phyloP scores from a whole-genome alignment of 2,113 vertebrate genomes.

The Rostratula benghalensis region DNA sequence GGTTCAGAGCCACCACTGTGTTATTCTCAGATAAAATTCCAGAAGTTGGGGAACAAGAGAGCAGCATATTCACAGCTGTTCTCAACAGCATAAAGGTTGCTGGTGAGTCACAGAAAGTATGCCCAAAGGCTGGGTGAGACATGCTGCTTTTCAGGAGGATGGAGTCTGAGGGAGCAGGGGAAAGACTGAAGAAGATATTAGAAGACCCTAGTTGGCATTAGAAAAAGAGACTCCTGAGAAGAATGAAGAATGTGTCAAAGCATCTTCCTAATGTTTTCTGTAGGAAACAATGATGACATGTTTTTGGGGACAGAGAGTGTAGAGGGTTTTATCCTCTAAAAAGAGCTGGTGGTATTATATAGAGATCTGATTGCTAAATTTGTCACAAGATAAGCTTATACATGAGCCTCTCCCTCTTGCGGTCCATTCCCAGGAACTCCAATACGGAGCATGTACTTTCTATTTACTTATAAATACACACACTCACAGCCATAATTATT shows the following conservation, averaged over 20 bases:
- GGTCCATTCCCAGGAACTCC: background rate
- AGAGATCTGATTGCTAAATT: background rate
- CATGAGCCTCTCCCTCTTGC: background rate
- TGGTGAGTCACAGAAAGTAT: background rate
- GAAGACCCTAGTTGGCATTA: background rate
- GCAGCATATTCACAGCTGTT: background rate
- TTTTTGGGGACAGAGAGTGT: background rate
- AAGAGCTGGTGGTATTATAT: background rate
- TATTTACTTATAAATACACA: background rate
- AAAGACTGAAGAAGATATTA: background rate
- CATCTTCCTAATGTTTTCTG: background rate
- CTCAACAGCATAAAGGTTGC: background rate
- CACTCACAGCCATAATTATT: background rate
- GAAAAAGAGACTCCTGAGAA: background rate
- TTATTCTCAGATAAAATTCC: background rate
- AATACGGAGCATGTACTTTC: background rate
- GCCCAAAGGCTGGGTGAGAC: background rate
- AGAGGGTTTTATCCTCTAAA: background rate
- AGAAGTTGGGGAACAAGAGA: background rate
- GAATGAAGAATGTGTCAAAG: background rate
- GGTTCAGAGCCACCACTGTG: background rate
- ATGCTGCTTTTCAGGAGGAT: background rate
- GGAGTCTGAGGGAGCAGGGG: background rate
- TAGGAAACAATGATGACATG: background rate
- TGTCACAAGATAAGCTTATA: background rate